These are phyloP conservation scores for Drosophila formosana DNA, from an alignment of 2,888 invertebrate genomes.

Conservation along the genomic window DNA sequence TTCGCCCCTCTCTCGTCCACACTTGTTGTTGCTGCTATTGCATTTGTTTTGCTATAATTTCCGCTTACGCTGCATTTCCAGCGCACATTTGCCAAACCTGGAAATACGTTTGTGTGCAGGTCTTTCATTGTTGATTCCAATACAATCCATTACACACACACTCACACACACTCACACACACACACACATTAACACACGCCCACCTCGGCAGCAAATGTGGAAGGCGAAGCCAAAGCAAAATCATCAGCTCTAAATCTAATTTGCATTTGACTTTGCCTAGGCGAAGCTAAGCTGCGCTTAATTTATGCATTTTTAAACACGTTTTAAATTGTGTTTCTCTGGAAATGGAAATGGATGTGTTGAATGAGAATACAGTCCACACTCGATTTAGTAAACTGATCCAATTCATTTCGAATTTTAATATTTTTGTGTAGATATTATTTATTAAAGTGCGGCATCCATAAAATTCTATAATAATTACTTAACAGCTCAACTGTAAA, in stretches of 20 bases:
- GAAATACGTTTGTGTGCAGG: conserved; percentile 46
- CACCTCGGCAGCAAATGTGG: conserved; percentile 1
- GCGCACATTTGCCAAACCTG: conserved; percentile 48
- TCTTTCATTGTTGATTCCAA: conserved; percentile 20
- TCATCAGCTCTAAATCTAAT: conserved; percentile 27
- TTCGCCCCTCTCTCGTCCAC: neutral
- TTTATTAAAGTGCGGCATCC: too few species aligned
- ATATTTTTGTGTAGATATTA: too few species aligned
- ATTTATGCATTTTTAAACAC: conserved; percentile 75
- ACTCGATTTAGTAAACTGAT: neutral
- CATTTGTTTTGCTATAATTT: conserved; percentile 70
- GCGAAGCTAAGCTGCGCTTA: conserved; percentile 51
- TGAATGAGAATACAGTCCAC: neutral
- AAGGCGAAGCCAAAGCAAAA: neutral
- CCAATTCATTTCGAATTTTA: too few species aligned
- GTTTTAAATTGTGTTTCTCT: conserved; percentile 52
- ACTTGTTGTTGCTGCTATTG: conserved; percentile 24
- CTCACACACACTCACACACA: conserved; percentile 9
- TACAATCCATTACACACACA: conserved; percentile 32
- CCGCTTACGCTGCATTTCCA: conserved; percentile 73
- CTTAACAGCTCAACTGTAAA: too few species aligned
- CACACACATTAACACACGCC: conserved; percentile 6
- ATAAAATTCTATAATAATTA: too few species aligned
- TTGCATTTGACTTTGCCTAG: conserved; percentile 64
- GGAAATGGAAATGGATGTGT: neutral